Base-by-base conservation (phyloP, 2,797 vertebrate species). In the Macropus fuliginosus region DNA sequence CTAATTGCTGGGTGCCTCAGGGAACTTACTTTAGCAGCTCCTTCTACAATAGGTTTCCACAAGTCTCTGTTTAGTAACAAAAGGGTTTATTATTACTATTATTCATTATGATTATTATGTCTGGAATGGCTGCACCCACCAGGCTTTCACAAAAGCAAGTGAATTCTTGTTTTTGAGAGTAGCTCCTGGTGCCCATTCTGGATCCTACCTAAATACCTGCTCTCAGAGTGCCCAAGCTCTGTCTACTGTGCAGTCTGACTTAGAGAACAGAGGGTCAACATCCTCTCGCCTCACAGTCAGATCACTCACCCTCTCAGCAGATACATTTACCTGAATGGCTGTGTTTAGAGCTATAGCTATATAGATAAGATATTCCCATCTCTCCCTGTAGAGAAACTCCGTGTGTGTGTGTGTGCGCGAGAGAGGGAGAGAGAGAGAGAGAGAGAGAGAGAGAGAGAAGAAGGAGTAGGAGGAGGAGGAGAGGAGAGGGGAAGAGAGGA, bases 91-190 rank as follows among this genome's bases (percentile, higher is more conserved):
- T 81, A 81, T 40, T 74, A 55, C 52, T 31, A 93, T 40, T 14
- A 62, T 57, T 66, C 91, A 87, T 92, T 16, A 27, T 91, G 93
- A 92, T 91, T 57, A 91, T 89, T 56, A 55, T 55, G 54, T 74
- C 93, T 94, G 96, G 97, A 91, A 92, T 96, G 93, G 92, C 56
- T 40, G 54, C 62, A 66, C n/a, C 95, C 90, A 94, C 62, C 93
- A 91, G 18, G 34, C 27, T 94, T 91, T 92, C 87, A 31, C 81
- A 92, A 94, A 18, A 91, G 46, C 46, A 94, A 94, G 89, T 93
- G 94, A 93, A 92, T 94, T 95, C 56, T 94, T 97, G 91, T 91
- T 93, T 91, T 91, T 62, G 81, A 91, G 87, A 62, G 92, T 50
- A 46, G 34, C 46, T 96, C 95, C 95, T 97, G 95, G 94, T 94